Evolutionary conservation across 2,888 invertebrate genomes (phyloP), one percentile per base, ranked within the genome.

Genomic region (Glyphotaelius pellucidus): DNA sequence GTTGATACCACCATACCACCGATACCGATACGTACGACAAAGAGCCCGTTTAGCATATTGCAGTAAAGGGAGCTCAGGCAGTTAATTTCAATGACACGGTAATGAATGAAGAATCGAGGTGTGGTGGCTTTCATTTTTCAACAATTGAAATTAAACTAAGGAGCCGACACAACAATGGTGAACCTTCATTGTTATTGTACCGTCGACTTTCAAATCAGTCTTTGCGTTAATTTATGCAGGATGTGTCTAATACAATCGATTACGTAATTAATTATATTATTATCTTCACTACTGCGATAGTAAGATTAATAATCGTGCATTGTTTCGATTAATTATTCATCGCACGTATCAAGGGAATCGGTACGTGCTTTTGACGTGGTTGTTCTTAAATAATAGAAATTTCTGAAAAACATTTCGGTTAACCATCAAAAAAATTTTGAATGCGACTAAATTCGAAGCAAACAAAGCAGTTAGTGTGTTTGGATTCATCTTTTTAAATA

Each of bases 71-170:
- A 67, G 67, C 67, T 25, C 67, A n/a, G 67, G 67, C 67, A 67
- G 67, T 67, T 67, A 67, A 67, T 67, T 67, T 67, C 86, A 86
- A 86, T 86, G 86, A 32, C 52, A 79, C 35, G 79, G 88, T 79
- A 19, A 79, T 79, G 19, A 79, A 79, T 79, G 79, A 80, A 79
- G 42, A 42, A 25, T 32, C 88, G 11, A 79, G 88, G 79, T 89
- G 88, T 31, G 35, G 79, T 25, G 32, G 88, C 67, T 89, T 89
- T 89, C 88, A 79, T 89, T 89, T 38, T 89, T 80, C 79, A 79
- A 79, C 88, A 67, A 89, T 89, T 79, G 88, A 89, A 89, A 79
- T 80, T 25, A 89, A 87, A 67, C 31, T 89, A 42, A 79, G 79
- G 32, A 19, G 19, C 67, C 31, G 67, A 35, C 88, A 79, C 32